Conservation (phyloP, 64 coral and sea anemone species). For the Pocillopora damicornis region DNA sequence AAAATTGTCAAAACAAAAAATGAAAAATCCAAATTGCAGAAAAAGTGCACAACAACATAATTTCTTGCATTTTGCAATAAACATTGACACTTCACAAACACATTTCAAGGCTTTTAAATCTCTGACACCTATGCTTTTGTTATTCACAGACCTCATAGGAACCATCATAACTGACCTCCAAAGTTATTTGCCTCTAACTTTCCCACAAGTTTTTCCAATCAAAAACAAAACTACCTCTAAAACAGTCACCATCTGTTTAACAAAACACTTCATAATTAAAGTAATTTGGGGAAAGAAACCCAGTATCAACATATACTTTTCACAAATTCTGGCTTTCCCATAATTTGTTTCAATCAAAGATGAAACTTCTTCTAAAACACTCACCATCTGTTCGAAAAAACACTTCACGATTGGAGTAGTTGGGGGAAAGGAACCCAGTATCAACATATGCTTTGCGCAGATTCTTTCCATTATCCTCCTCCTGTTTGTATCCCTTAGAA, state of each 20-base stretch:
- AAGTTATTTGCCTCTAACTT: too few relatives aligned
- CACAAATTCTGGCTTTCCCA: slow-evolving; percentile 23
- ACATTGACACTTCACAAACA: too few relatives aligned
- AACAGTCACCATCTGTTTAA: slow-evolving; percentile 73
- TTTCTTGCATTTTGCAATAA: too few relatives aligned
- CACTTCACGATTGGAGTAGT: slow-evolving; percentile 41
- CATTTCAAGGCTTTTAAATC: too few relatives aligned
- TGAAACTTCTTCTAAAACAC: background rate
- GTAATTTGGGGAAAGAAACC: slow-evolving; percentile 79
- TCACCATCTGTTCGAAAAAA: slow-evolving; percentile 85
- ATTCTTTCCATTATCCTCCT: slow-evolving; percentile 56
- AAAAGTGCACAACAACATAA: background rate
- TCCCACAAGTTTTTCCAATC: too few relatives aligned
- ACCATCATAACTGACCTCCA: too few relatives aligned
- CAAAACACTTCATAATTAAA: slow-evolving; percentile 37
- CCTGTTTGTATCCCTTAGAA: slow-evolving; percentile 72
- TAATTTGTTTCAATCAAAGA: background rate
- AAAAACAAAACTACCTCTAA: background rate
- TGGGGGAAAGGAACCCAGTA: slow-evolving; percentile 79
- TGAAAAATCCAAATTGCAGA: background rate
- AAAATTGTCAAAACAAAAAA: background rate
- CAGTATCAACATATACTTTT: slow-evolving; percentile 65
- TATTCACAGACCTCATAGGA: too few relatives aligned
- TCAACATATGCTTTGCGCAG: slow-evolving; percentile 62
- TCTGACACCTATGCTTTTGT: too few relatives aligned